A percentile compares a stretch with the other conserved stretches of the same genome.
Conservation (phyloP, 2,888 invertebrate genomes). For the Antheraea assamensis region DNA sequence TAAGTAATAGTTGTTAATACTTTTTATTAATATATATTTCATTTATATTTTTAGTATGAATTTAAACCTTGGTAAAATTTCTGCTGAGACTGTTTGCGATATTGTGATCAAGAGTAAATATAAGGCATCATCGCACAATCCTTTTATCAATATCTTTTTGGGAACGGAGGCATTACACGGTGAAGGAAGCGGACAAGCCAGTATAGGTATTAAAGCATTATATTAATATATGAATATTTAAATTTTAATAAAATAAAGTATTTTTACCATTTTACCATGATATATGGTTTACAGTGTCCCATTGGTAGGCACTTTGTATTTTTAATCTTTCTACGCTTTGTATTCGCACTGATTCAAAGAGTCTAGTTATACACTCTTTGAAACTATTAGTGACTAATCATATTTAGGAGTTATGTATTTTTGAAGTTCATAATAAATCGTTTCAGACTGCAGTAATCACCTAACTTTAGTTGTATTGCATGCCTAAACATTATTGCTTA, state of each 20-base stretch:
- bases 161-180: conserved; percentile 38
- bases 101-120: conserved; percentile 44
- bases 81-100: conserved; percentile 45
- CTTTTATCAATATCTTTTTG: conserved; percentile 34
- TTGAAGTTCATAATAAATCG: no score
- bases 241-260: no score
- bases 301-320: no score
- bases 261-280: no score
- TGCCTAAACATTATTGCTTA: no score
- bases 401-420: no score
- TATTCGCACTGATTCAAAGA: no score
- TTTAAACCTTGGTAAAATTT: conserved; percentile 36
- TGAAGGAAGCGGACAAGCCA: conserved; percentile 45
- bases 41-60: conserved; percentile 39
- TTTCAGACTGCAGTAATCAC: neutral
- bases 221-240: neutral
- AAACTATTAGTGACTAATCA: no score
- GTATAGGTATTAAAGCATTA: conserved; percentile 40
- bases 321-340: no score
- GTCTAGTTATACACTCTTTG: no score
- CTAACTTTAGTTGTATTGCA: neutral
- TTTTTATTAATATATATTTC: neutral
- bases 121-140: conserved; percentile 32
- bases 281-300: no score
- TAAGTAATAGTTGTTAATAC: neutral